These are phyloP conservation scores for Synergus itoensis DNA, from an alignment of 2,888 invertebrate genomes.

Conservation along the genomic window DNA sequence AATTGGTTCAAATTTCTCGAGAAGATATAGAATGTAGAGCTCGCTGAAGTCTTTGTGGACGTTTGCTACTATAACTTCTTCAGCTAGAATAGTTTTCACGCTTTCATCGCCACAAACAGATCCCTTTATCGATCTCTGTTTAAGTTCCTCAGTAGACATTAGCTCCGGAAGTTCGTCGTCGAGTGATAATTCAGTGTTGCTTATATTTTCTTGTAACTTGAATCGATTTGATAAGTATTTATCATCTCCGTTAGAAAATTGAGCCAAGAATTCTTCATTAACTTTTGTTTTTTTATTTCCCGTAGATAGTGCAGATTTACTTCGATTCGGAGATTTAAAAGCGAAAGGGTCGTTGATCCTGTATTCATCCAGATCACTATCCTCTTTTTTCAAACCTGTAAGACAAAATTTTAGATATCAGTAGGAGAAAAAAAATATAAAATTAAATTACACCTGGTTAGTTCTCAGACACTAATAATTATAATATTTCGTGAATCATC, in stretches of 20 bases:
- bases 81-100: constrained; percentile 50
- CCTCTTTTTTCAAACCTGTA: background rate
- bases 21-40: constrained; percentile 66
- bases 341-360: background rate
- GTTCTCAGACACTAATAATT: no score
- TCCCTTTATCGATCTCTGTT: constrained; percentile 15
- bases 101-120: constrained; percentile 13
- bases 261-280: background rate
- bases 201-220: no score
- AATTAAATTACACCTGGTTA: no score
- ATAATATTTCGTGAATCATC: background rate
- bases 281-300: background rate
- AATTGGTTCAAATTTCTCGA: constrained; percentile 66
- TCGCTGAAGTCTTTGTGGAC: constrained; percentile 58
- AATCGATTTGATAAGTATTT: background rate
- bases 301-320: background rate
- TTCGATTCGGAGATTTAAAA: background rate
- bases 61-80: constrained; percentile 70
- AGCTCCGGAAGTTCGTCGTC: constrained; percentile 46
- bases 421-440: no score
- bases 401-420: background rate
- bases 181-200: background rate
- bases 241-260: background rate
- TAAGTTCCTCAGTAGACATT: background rate
- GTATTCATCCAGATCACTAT: background rate